Conservation (phyloP, 2,113 vertebrate species). For the Hemibagrus wyckioides region DNA sequence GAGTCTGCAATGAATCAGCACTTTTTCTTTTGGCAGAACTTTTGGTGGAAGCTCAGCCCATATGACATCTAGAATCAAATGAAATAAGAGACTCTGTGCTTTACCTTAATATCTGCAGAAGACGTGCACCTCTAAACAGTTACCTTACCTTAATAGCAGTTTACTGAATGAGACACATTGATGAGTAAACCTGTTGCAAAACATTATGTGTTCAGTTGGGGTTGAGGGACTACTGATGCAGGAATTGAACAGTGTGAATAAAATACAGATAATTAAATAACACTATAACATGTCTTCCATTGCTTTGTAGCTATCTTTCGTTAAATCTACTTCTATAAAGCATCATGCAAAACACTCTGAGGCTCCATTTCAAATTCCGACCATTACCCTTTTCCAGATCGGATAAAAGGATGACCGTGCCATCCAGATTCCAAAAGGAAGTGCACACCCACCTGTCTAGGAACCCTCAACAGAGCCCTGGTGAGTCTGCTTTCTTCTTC, state of each 20-base stretch:
- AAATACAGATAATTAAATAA: too few relatives aligned
- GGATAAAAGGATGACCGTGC: conserved; percentile 74
- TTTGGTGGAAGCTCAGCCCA: conserved; percentile 34
- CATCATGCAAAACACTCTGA: neutral
- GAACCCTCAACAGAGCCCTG: conserved; percentile 63
- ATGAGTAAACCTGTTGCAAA: neutral
- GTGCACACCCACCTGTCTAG: conserved; percentile 73
- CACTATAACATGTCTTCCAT: neutral
- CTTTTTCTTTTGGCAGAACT: conserved; percentile 60
- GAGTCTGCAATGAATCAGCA: conserved; percentile 77
- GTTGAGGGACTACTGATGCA: neutral
- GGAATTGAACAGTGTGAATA: too few relatives aligned
- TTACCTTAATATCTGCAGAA: neutral
- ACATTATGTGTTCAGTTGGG: neutral
- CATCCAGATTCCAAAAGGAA: conserved; percentile 76
- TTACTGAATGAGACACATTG: neutral
- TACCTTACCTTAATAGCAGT: neutral
- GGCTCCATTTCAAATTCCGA: neutral
- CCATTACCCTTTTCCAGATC: conserved; percentile 56
- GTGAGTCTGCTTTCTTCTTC: conserved; percentile 60
- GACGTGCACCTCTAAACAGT: neutral
- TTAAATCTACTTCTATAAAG: neutral
- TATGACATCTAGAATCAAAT: conserved; percentile 43
- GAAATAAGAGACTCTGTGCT: conserved; percentile 37
- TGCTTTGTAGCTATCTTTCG: neutral